Conservation (phyloP, 2,113 vertebrate species). For the Lathamus discolor region DNA sequence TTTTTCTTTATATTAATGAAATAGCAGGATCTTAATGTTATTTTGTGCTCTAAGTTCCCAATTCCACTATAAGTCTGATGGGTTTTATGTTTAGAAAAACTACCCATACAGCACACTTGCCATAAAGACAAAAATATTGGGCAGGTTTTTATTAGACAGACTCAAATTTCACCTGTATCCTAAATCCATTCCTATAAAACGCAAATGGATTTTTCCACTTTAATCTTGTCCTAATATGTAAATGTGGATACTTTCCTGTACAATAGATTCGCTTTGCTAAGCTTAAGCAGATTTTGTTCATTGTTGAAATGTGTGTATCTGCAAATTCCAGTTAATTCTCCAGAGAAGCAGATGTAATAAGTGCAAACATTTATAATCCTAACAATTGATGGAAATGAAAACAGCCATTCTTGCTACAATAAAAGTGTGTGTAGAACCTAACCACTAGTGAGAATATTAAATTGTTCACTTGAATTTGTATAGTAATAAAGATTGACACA, state of each 20-base stretch:
- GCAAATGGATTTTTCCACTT: not conserved
- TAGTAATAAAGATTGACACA: not conserved
- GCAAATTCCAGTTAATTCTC: not conserved
- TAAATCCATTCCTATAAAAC: not conserved
- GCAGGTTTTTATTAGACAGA: not conserved
- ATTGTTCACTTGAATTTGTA: not conserved
- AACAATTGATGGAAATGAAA: not conserved
- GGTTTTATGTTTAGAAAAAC: not conserved
- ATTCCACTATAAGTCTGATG: not conserved
- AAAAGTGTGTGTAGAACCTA: not conserved
- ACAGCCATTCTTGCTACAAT: not conserved
- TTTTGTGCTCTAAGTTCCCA: not conserved
- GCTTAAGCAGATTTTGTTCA: not conserved
- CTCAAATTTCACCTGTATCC: not conserved
- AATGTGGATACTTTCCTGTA: not conserved
- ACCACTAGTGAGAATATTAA: not conserved
- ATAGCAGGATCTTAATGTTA: not conserved
- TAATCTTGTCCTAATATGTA: not conserved
- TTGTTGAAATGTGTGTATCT: not conserved
- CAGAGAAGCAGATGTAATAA: not conserved
- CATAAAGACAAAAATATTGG: not conserved
- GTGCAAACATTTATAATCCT: not conserved
- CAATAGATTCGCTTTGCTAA: not conserved
- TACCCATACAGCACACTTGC: not conserved
- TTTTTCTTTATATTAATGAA: not conserved